phyloP scores from a whole-genome alignment of 2,888 invertebrate genomes.

The Stictocephala bisonia region DNA sequence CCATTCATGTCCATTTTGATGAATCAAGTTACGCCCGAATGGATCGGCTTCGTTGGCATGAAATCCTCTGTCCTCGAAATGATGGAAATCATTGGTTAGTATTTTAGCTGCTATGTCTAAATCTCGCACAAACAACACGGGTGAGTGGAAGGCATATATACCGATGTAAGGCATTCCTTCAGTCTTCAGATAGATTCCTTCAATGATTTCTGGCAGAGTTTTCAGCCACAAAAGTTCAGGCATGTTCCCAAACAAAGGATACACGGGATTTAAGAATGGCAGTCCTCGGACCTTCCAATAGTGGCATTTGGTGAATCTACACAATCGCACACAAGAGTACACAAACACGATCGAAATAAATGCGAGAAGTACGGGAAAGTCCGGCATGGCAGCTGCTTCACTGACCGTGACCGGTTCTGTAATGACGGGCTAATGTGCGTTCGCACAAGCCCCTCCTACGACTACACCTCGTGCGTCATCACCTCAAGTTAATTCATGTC shows the following conservation, averaged over 20 bases:
- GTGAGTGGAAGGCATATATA: constrained; percentile 19
- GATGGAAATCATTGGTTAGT: constrained; percentile 65
- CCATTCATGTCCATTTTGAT: constrained; percentile 12
- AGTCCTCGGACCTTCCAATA: constrained; percentile 29
- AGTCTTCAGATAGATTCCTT: constrained; percentile 4
- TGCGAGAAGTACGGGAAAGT: too few species aligned
- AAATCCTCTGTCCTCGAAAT: constrained; percentile 66
- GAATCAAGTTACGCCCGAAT: constrained; percentile 24
- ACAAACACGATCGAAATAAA: too few species aligned
- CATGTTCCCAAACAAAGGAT: constrained; percentile 8
- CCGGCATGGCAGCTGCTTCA: too few species aligned
- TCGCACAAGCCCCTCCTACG: too few species aligned
- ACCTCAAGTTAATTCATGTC: too few species aligned
- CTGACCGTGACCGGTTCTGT: too few species aligned
- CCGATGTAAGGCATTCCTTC: not conserved
- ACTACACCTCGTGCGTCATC: too few species aligned
- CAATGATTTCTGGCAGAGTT: not conserved
- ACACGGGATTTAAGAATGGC: constrained; percentile 9
- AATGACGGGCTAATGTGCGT: too few species aligned
- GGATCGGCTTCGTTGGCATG: constrained; percentile 53
- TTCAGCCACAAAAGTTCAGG: not conserved
- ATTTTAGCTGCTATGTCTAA: constrained; percentile 66
- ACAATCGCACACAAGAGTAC: too few species aligned
- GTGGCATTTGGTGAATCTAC: not conserved
- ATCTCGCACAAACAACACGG: constrained; percentile 63